Percentiles rank a stretch among this genome's conserved stretches.
Evolutionary conservation across 1,140 invertebrate species (phyloP).

Genomic region (Zaprionus nigranus): DNA sequence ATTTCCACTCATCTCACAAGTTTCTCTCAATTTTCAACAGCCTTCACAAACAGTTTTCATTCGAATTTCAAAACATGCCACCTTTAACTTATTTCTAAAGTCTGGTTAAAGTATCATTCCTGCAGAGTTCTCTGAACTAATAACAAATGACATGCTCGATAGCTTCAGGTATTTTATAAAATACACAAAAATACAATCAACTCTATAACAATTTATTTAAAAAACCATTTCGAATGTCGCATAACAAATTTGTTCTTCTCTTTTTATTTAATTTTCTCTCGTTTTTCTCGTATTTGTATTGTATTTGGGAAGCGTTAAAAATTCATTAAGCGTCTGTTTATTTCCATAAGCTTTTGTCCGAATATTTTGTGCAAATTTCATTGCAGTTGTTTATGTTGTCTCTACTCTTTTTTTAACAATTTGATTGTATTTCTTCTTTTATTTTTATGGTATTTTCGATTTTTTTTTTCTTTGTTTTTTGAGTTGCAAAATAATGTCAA

Average conservation of each 20-base stretch:
- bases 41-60: too few relatives aligned
- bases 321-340: slow-evolving; percentile 44
- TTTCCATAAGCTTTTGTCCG: slow-evolving; percentile 33
- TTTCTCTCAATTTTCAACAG: too few relatives aligned
- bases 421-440: background rate
- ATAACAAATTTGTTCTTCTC: background rate
- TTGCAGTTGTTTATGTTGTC: background rate
- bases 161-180: background rate
- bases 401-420: background rate
- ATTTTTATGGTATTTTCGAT: background rate
- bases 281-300: background rate
- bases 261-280: background rate
- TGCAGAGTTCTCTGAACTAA: too few relatives aligned
- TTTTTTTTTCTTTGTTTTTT: background rate
- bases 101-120: too few relatives aligned
- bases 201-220: background rate
- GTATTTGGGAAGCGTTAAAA: slow-evolving; percentile 33
- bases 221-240: background rate
- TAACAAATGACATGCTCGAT: background rate
- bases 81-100: too few relatives aligned
- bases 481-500: background rate
- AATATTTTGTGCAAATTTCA: slow-evolving; percentile 1
- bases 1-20: too few relatives aligned
- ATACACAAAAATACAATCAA: too few relatives aligned
- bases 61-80: too few relatives aligned